A percentile compares a stretch with the other conserved stretches of the same genome.
These are phyloP conservation scores for Phataginus tetradactyla DNA, from an alignment of 2,797 vertebrate species.

Conservation along the genomic window DNA sequence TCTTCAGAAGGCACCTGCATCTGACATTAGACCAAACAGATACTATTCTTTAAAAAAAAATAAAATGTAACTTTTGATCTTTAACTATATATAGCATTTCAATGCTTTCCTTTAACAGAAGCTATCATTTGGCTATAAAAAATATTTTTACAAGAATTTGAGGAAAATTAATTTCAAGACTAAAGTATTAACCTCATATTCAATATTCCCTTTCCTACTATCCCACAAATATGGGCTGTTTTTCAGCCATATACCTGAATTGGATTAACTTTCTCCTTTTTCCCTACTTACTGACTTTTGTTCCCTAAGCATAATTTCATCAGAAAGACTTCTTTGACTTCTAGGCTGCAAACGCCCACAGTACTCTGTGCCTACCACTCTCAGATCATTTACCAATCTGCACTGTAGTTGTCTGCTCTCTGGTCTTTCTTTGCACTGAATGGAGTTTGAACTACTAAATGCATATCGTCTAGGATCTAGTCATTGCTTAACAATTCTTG, in stretches of 20 bases:
- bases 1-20: neutral
- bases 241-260: neutral
- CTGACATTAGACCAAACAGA: neutral
- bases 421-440: neutral
- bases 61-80: neutral
- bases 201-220: neutral
- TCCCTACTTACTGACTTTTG: neutral
- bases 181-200: neutral
- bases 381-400: neutral
- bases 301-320: neutral
- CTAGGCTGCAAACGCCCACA: neutral
- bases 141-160: neutral
- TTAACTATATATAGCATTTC: neutral
- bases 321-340: neutral
- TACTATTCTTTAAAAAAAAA: neutral
- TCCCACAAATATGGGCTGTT: neutral
- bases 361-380: neutral
- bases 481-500: conserved; percentile 49
- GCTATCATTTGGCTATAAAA: neutral
- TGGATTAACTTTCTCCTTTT: neutral
- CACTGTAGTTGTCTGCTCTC: neutral
- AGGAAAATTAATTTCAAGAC: neutral
- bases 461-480: neutral
- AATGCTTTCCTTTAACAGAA: neutral
- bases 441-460: conserved; percentile 29